A percentile compares a stretch with the other conserved stretches of the same genome.
Conservation (phyloP, 2,888 invertebrate species). For the Dorcus hopei region DNA sequence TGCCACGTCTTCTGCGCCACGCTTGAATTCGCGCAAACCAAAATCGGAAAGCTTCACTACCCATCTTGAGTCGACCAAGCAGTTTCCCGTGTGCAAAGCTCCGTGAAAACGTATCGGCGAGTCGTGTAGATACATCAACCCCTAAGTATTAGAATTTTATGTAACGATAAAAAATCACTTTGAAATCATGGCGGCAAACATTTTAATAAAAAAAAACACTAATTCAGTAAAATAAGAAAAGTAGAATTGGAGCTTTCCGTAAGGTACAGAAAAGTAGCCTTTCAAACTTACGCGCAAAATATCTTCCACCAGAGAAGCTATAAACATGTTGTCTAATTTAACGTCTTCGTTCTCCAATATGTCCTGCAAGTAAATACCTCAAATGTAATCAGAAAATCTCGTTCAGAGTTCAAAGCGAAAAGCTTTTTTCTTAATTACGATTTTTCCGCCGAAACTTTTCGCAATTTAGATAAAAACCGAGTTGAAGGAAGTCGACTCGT, state of each 20-base stretch:
- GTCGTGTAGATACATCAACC: constrained; percentile 87
- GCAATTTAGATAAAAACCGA: too few species aligned
- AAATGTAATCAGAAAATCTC: not conserved
- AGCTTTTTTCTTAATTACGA: too few species aligned
- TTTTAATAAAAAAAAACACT: too few species aligned
- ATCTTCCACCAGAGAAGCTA: constrained; percentile 91
- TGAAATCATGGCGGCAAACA: too few species aligned
- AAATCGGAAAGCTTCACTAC: constrained; percentile 91
- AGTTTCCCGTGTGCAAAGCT: constrained; percentile 84
- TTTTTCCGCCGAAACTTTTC: too few species aligned
- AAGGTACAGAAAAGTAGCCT: too few species aligned
- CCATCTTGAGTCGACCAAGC: constrained; percentile 92
- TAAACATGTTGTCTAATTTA: constrained; percentile 93
- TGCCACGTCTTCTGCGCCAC: constrained; percentile 64
- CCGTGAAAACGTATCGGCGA: constrained; percentile 85
- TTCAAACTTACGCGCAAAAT: constrained; percentile 77
- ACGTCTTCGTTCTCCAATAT: constrained; percentile 94
- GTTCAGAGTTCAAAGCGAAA: not conserved
- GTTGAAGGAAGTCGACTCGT: too few species aligned
- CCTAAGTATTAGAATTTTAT: constrained; percentile 53
- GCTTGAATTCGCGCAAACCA: constrained; percentile 83
- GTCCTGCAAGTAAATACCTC: constrained; percentile 58
- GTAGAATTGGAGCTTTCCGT: too few species aligned
- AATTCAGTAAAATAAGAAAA: too few species aligned
- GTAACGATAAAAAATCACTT: too few species aligned